Percentiles rank a stretch among this genome's conserved stretches.
Evolutionary conservation across 1,140 invertebrate species (phyloP).

Genomic region (Drosophila sucinea): DNA sequence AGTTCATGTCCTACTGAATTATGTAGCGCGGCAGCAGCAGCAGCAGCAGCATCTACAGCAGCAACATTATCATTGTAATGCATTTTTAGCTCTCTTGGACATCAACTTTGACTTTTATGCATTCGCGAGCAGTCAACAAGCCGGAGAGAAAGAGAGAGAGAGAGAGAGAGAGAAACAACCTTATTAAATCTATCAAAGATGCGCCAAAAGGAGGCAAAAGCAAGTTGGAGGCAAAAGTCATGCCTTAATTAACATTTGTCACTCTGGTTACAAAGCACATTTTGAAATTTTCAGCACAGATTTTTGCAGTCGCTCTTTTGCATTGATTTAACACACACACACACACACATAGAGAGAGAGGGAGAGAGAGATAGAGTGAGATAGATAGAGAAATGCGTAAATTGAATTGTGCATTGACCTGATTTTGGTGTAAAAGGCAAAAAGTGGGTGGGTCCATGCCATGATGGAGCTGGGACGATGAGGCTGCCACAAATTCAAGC

Average conservation of each 20-base stretch:
- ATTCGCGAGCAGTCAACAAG: constrained; percentile 60
- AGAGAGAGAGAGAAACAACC: constrained; percentile 10
- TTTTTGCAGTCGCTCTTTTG: constrained; percentile 9
- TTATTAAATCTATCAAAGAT: constrained; percentile 68
- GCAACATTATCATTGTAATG: constrained; percentile 73
- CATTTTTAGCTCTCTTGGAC: constrained; percentile 60
- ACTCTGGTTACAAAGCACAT: constrained; percentile 63
- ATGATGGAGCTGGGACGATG: neutral
- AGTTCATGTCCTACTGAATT: constrained; percentile 82
- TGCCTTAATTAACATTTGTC: constrained; percentile 77
- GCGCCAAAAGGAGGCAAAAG: neutral
- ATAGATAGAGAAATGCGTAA: constrained; percentile 40
- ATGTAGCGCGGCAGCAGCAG: constrained; percentile 68
- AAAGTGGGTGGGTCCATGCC: neutral
- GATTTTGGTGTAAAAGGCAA: constrained; percentile 39
- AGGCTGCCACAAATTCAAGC: constrained; percentile 60
- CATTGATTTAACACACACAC: constrained; percentile 41
- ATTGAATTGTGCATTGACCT: constrained; percentile 76
- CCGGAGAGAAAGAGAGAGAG: constrained; percentile 3
- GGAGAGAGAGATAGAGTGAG: neutral
- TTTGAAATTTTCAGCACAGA: constrained; percentile 25
- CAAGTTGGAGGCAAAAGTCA: constrained; percentile 20
- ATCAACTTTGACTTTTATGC: constrained; percentile 49
- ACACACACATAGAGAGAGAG: neutral
- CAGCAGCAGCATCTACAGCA: constrained; percentile 22